Evolutionary conservation across 53 echinoderm and acorn worm species (phyloP).

Genomic region (Holothuria leucospilota): DNA sequence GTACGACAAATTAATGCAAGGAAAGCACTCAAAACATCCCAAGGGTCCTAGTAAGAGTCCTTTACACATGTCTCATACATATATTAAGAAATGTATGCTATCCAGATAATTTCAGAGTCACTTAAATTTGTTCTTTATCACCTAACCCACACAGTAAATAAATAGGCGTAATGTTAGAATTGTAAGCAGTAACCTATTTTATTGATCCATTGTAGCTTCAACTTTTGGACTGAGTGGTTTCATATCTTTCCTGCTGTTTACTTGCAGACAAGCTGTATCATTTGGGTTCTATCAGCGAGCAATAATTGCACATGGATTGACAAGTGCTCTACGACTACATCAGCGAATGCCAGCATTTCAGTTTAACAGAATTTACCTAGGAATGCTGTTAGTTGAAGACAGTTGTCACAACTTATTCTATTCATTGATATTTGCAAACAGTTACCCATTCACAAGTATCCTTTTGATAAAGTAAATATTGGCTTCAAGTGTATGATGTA

Average conservation of each 20-base stretch:
- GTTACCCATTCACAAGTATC: constrained; percentile 98
- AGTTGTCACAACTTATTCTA: constrained; percentile 96
- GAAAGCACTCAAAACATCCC: no score
- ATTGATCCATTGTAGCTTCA: no score
- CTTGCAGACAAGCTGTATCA: constrained; percentile 72
- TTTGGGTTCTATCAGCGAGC: constrained; percentile 86
- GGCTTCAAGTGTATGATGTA: no score
- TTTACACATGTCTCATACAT: no score
- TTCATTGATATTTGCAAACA: constrained; percentile 94
- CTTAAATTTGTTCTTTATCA: no score
- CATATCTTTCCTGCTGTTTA: not conserved
- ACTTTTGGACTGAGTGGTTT: not conserved
- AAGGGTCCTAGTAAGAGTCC: no score
- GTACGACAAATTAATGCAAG: no score
- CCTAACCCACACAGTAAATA: no score
- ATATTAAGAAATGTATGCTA: no score
- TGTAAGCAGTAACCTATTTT: no score
- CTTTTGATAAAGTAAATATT: constrained; percentile 49
- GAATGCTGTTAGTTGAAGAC: constrained; percentile 81
- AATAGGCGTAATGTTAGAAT: no score
- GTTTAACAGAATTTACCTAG: constrained; percentile 84
- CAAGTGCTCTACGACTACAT: constrained; percentile 90
- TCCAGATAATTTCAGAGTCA: no score
- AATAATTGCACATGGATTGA: constrained; percentile 88
- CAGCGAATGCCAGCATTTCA: constrained; percentile 90